Evolutionary conservation across 2,888 invertebrate genomes (phyloP), one percentile per base, ranked within the genome.

Genomic region (Invenusta paracnida): DNA sequence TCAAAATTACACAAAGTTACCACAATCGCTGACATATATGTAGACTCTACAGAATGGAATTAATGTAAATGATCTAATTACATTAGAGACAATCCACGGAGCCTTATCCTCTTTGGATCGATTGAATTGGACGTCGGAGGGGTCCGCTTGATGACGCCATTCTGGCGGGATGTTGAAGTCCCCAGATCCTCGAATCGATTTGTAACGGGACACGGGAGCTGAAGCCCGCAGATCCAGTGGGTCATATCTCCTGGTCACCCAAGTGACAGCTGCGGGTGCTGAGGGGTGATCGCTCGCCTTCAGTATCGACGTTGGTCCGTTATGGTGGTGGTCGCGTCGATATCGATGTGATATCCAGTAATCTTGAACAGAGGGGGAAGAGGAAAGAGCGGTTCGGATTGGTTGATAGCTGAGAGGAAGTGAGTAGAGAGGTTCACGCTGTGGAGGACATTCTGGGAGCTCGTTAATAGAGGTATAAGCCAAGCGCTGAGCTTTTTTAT

Each of bases 131-230:
- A 17, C 48, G 5, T 48, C 48, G 11, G 48, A 48, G 17, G 17
- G 48, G 11, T 48, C 48, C 17, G 48, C 11, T 48, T 48, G 11
- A 48, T 11, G 48, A 92, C 92, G 1, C 92, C 92, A 0, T 90
- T 93, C 85, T 91, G 91, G 87, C 91, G 92, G 0, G 93, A 92
- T 88, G 89, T 91, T 0, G 87, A 90, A 29, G 88, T 23, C 28
- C n/a, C 1, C 1, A 28, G 17, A 28, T 27, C 29, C 23, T 85
- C 1, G 0, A 89, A 91, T 87, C 88, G 91, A 82, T 87, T 87
- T 11, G 11, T 89, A 67, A 90, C 91, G 1, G 89, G 90, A 23
- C 23, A 79, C 79, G 11, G 79, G 79, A 25, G 79, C 79, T 11
- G 79, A 25, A 23, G 23, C 79, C 27, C 79, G 79, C 5, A 79